Conservation (phyloP, 2,113 vertebrate species). For the Bufo gargarizans region DNA sequence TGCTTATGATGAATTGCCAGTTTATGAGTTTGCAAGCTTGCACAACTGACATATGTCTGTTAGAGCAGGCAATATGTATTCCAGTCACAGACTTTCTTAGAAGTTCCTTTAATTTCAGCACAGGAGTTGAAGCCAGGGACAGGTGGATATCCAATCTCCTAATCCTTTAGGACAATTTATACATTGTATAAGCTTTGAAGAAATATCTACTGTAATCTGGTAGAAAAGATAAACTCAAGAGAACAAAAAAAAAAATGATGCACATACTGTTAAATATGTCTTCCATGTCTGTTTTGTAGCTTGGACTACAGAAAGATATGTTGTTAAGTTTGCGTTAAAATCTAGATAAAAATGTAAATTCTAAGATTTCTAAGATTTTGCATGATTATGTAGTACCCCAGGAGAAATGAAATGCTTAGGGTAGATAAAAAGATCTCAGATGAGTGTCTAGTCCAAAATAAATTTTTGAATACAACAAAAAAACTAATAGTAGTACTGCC, state of each 20-base stretch:
- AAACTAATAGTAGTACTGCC: too few relatives aligned
- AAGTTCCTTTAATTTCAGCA: constrained; percentile 38
- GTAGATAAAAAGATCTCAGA: too few relatives aligned
- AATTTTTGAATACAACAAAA: too few relatives aligned
- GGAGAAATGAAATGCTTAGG: background rate
- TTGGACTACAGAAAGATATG: background rate
- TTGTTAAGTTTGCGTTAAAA: background rate
- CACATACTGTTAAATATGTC: background rate
- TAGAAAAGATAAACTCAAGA: constrained; percentile 40
- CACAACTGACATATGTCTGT: constrained; percentile 42
- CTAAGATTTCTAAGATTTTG: too few relatives aligned
- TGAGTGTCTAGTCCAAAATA: too few relatives aligned
- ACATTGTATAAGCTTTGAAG: constrained; percentile 1
- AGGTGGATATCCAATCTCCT: constrained; percentile 31
- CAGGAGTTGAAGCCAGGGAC: constrained; percentile 38
- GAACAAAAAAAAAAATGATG: constrained; percentile 41
- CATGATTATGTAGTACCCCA: background rate
- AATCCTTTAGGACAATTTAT: constrained; percentile 43
- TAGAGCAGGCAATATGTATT: constrained; percentile 28
- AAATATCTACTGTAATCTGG: background rate
- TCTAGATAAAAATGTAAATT: background rate
- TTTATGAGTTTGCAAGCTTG: constrained; percentile 20
- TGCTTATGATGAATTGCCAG: background rate
- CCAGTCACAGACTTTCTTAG: constrained; percentile 18
- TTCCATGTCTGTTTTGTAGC: constrained; percentile 16